phyloP scores from a whole-genome alignment of 2,888 invertebrate species.

The Lasioglossum pauxillum region DNA sequence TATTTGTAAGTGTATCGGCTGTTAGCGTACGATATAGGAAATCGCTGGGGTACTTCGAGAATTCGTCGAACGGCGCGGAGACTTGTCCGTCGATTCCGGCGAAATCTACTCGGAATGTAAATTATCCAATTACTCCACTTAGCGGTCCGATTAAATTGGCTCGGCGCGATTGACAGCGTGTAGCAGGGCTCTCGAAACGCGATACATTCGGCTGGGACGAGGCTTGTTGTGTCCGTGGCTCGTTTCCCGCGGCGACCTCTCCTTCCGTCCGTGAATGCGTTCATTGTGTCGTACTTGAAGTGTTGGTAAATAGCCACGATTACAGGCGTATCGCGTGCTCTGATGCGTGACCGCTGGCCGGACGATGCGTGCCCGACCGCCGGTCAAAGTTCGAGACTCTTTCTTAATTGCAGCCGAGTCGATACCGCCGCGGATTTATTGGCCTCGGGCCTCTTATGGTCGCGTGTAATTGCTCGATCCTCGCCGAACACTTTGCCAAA shows the following conservation, averaged over 20 bases:
- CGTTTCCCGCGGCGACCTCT: conserved; percentile 1
- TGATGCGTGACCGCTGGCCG: conserved; percentile 39
- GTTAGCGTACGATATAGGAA: background rate
- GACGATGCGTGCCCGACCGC: conserved; percentile 57
- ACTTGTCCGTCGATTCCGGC: background rate
- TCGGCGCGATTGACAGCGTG: conserved; percentile 19
- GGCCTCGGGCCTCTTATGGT: background rate
- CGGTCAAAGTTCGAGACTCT: conserved; percentile 71
- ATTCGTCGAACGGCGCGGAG: background rate
- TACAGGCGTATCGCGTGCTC: conserved; percentile 57
- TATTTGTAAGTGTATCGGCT: background rate
- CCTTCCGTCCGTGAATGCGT: conserved; percentile 65
- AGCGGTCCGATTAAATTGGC: conserved; percentile 38
- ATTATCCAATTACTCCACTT: conserved; percentile 43
- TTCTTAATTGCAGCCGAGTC: conserved; percentile 66
- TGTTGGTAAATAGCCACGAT: conserved; percentile 71
- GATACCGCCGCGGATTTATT: conserved; percentile 66
- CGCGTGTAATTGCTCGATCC: background rate
- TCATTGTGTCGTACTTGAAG: conserved; percentile 70
- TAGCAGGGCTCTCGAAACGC: conserved; percentile 12
- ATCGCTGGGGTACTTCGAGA: background rate
- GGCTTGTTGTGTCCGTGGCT: background rate
- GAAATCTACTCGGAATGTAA: conserved; percentile 15
- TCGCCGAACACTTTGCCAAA: background rate
- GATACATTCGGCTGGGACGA: background rate